A percentile compares a stretch with the other conserved stretches of the same genome.
Conservation (phyloP, 2,113 vertebrate species). For the Xiphophorus couchianus region DNA sequence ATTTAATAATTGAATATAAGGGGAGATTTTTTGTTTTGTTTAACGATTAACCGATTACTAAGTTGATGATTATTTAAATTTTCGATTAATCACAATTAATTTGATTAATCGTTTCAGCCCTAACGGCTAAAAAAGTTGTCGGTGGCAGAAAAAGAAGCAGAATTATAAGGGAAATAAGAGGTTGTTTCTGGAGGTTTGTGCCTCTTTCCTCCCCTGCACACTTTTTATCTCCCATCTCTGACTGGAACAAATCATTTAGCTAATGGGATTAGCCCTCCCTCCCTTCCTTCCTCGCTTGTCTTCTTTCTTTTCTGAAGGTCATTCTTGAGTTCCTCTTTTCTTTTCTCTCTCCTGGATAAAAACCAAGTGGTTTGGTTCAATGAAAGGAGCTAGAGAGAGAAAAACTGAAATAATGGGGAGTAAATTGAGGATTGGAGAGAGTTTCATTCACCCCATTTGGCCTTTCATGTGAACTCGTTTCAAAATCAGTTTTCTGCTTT, state of each 20-base stretch:
- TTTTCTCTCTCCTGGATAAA: background rate
- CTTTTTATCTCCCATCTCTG: conserved; percentile 37
- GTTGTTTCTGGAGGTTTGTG: conserved; percentile 8
- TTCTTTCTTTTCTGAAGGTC: conserved; percentile 41
- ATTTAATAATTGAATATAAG: no score
- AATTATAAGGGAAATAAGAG: background rate
- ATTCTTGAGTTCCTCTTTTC: conserved; percentile 40
- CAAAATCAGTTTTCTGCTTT: background rate
- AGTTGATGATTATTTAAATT: no score
- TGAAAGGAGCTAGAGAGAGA: conserved; percentile 19
- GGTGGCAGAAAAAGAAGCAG: background rate
- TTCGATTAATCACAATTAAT: no score
- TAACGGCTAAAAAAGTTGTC: background rate
- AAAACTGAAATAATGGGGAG: conserved; percentile 18
- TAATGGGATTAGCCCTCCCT: conserved; percentile 67
- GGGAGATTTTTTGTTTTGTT: no score
- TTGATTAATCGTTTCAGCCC: no score
- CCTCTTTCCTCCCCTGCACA: conserved; percentile 11
- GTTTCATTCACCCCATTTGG: conserved; percentile 4
- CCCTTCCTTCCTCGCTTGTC: conserved; percentile 21
- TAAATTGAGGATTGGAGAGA: conserved; percentile 30
- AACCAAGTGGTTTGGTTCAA: conserved; percentile 24
- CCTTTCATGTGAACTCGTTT: background rate
- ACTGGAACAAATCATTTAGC: conserved; percentile 72
- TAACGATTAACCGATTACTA: no score